Evolutionary conservation across 2,113 vertebrate species (phyloP), one percentile per base, ranked within the genome.

Genomic region (Actenoides lindsayi): DNA sequence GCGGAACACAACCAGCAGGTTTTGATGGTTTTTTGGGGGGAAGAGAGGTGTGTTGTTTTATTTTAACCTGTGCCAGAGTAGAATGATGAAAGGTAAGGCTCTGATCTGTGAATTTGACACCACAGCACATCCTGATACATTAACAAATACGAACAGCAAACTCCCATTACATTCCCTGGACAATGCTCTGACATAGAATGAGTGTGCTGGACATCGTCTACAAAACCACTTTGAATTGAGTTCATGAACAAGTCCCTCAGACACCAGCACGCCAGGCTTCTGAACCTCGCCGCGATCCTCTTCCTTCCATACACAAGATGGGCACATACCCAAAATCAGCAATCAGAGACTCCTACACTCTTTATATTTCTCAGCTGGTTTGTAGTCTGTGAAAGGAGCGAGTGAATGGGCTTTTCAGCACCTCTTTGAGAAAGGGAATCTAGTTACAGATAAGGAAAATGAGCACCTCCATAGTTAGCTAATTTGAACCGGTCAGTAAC

Each of bases 1-100:
- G 92, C 54, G 25, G 89, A 98, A 96, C 89, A 87, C 71, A 94
- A 89, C 59, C 84, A 93, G 93, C 89, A 74, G n/a, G 12, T 84
- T 78, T 27, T 2, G 1, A 20, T 44, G 48, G 5, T 8, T 53
- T 62, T 50, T 30, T 3, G 10, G 44, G 44, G 17, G 53, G 17
- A 8, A 57, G 44, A 84, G 33, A 21, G 19, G 21, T 37, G 24
- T 57, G 63, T 24, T 83, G n/a, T 23, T 81, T 69, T 28, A 21
- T 83, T 89, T 79, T 41, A 70, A 78, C 33, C 77, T 93, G 31
- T 67, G 50, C 42, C 56, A 50, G 41, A 51, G 44, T 12, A 79
- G 24, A 64, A 51, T 91, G 62, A 91, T 87, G 87, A 93, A 83
- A 80, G 33, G 21, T 59, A 76, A 94, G 46, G 50, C 25, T 78